Percentiles rank a stretch among this genome's conserved stretches.
These are phyloP conservation scores for Ethmia dodecea DNA, from an alignment of 2,888 invertebrate species.

Conservation along the genomic window DNA sequence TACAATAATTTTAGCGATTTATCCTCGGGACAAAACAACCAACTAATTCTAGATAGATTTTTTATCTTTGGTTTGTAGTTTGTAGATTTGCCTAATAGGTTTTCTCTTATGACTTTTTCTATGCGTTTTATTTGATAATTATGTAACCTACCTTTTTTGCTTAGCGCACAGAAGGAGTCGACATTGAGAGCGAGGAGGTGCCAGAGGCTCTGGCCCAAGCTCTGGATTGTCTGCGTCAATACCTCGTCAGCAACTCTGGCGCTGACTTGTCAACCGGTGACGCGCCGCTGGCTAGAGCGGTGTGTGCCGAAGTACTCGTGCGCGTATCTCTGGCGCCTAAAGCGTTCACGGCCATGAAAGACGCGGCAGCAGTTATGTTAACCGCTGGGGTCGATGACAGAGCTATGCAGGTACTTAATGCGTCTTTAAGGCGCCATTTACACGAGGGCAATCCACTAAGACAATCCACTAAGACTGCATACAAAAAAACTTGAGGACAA, in stretches of 20 bases:
- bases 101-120: too few species aligned
- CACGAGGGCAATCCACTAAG: too few species aligned
- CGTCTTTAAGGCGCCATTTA: too few species aligned
- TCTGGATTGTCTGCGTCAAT: constrained; percentile 55
- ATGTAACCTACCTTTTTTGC: too few species aligned
- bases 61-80: too few species aligned
- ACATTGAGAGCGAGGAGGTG: constrained; percentile 57
- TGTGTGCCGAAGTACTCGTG: constrained; percentile 51
- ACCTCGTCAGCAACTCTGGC: constrained; percentile 29
- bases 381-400: constrained; percentile 52
- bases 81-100: too few species aligned
- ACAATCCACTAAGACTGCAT: too few species aligned
- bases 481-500: too few species aligned
- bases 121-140: too few species aligned
- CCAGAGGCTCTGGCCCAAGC: constrained; percentile 55
- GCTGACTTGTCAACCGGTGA: constrained; percentile 31
- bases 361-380: constrained; percentile 76
- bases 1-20: too few species aligned
- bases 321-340: constrained; percentile 54
- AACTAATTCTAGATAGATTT: too few species aligned
- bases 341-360: constrained; percentile 73
- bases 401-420: constrained; percentile 46
- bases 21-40: too few species aligned
- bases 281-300: constrained; percentile 41
- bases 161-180: constrained; percentile 61